phyloP scores from a whole-genome alignment of 2,888 invertebrate species.

The Aspidiotus destructor region DNA sequence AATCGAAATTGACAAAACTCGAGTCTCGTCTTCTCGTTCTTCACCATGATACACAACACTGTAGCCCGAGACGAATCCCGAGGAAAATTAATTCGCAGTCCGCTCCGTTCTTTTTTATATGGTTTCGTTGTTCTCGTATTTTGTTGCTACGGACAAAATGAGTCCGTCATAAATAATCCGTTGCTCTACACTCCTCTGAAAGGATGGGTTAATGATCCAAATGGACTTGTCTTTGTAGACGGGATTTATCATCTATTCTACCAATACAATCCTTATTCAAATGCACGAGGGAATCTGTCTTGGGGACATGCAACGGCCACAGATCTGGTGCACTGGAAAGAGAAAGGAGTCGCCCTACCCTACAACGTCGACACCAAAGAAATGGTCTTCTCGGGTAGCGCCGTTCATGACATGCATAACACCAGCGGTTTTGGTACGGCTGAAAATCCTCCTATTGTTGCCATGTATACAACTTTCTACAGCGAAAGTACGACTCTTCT shows the following conservation, averaged over 20 bases:
- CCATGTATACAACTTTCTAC: slow-evolving; percentile 18
- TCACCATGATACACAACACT: no score
- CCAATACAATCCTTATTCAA: slow-evolving; percentile 46
- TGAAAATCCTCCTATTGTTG: slow-evolving; percentile 9
- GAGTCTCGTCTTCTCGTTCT: no score
- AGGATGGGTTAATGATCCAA: slow-evolving; percentile 52
- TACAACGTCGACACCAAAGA: slow-evolving; percentile 45
- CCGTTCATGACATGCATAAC: slow-evolving; percentile 42
- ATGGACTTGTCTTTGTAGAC: slow-evolving; percentile 45
- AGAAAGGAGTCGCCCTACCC: slow-evolving; percentile 45
- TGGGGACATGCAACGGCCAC: slow-evolving; percentile 48
- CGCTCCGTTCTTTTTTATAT: no score
- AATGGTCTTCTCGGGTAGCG: slow-evolving; percentile 46
- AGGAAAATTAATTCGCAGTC: no score
- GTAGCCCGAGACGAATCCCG: no score
- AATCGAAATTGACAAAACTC: no score
- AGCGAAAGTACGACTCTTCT: background rate
- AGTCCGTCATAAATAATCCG: background rate
- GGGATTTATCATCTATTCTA: slow-evolving; percentile 47
- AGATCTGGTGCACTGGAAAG: slow-evolving; percentile 46
- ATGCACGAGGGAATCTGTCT: slow-evolving; percentile 42
- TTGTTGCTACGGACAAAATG: no score
- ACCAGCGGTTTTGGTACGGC: slow-evolving; percentile 39
- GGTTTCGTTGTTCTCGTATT: no score
- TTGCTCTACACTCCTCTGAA: slow-evolving; percentile 37